phyloP scores from a whole-genome alignment of 2,888 invertebrate genomes.

The Ormyrus pomaceus region DNA sequence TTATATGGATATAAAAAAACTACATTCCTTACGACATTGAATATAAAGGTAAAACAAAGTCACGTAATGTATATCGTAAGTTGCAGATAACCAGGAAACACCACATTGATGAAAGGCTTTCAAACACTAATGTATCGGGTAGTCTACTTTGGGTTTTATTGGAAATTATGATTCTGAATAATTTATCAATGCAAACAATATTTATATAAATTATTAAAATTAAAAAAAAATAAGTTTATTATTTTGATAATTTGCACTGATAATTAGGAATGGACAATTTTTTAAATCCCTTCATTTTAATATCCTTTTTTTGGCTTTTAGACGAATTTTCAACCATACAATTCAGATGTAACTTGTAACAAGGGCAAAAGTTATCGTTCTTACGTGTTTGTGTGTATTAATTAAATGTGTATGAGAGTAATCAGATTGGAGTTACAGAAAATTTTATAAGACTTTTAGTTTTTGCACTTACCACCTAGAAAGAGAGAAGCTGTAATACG shows the following conservation, averaged over 20 bases:
- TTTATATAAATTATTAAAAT: neutral
- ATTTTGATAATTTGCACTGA: slow-evolving; percentile 34
- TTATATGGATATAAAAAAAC: slow-evolving; percentile 60
- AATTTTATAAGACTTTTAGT: neutral
- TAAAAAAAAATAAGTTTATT: neutral
- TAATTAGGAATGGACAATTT: slow-evolving; percentile 4
- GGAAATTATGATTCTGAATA: slow-evolving; percentile 26
- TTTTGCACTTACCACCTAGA: neutral
- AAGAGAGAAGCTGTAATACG: neutral
- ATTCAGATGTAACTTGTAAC: slow-evolving; percentile 14
- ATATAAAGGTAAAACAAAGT: slow-evolving; percentile 64
- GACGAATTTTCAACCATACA: neutral
- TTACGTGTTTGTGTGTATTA: slow-evolving; percentile 6
- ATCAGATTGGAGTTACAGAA: slow-evolving; percentile 35
- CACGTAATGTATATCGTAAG: slow-evolving; percentile 57
- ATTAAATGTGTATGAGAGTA: slow-evolving; percentile 13
- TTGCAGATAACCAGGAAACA: slow-evolving; percentile 68
- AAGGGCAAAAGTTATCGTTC: slow-evolving; percentile 2
- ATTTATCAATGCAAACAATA: slow-evolving; percentile 44
- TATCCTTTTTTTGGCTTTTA: slow-evolving; percentile 8
- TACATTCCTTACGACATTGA: slow-evolving; percentile 72
- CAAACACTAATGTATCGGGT: slow-evolving; percentile 69
- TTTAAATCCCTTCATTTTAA: slow-evolving; percentile 26
- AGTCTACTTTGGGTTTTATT: slow-evolving; percentile 64
- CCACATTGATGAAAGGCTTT: slow-evolving; percentile 71